Base-by-base conservation (phyloP, 2,797 vertebrate species). In the Sarcoramphus papa region DNA sequence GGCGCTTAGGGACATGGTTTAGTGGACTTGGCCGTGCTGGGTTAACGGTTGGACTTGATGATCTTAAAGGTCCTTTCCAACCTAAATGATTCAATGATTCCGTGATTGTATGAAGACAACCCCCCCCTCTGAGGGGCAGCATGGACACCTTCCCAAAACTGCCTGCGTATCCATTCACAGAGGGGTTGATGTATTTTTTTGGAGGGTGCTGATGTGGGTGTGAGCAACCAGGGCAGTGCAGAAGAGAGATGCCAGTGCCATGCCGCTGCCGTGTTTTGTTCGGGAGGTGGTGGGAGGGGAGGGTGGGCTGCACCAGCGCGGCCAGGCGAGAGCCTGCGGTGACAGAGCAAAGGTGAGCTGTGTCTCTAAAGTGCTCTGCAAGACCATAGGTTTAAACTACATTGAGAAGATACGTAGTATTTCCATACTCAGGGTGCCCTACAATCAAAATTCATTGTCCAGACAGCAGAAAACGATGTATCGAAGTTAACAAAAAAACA, bases 201-300 rank as follows among this genome's bases (percentile, higher is more conserved):
- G 35, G 37, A 41, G 35, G 19, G 33, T 25, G 37, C 27, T 31
- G 53, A 4, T 5, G 10, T 9, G n/a, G 15, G 14, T 48, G 69
- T 28, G 50, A 56, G 41, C 33, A 31, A 20, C 8, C 45, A 7
- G 40, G 40, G n/a, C 7, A 6, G 40, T 1, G 13, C 15, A 10
- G 48, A 18, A 54, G 4, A 10, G n/a, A 15, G 50, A 11, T 15
- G 15, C 11, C 5, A 0, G n/a, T 19, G 45, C 22, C 12, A 1
- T 1, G 6, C 11, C 3, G 2, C 43, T 10, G 51, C 51, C 4
- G 1, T 10, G 10, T 13, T 47, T 57, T 7, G 23, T 7, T 7
- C 2, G 15, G 45, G 31, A 33, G 22, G 7, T 28, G 45, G 22
- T 1, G 5, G 23, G 31, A 54, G 21, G 24, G 11, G 8, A 45